Base-by-base conservation (phyloP, 1,140 invertebrate genomes). In the Scaptomyza hsui region DNA sequence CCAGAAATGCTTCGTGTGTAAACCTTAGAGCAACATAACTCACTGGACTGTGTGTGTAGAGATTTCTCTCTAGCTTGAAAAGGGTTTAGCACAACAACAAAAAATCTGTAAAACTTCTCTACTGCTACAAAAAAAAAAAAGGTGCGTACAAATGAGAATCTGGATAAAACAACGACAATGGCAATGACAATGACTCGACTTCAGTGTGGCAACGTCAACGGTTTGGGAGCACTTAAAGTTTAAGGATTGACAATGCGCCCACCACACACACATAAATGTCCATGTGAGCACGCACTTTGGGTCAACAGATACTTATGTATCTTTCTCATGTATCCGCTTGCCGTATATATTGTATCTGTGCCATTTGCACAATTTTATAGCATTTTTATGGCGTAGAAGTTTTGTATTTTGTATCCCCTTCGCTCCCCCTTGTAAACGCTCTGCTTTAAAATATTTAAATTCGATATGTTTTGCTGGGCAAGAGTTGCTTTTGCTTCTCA, bases 291-390 rank as follows among this genome's bases (percentile, higher is more conserved):
- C 76, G 76, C 76, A 79, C 71, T 78, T 29, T 75, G 56, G 71
- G 77, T 79, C 77, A 76, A 69, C 73, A 82, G 69, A 82, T 78
- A 78, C 60, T 67, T 74, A 56, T 21, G 57, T 47, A 69, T 63
- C 42, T 59, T 12, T 26, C 13, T 37, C 37, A 65, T 53, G 60
- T 76, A 75, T 83, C 59, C 53, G 26, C 32, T 37, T 10, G 29
- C n/a, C 21, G 32, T 59, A 47, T 64, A 65, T 51, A 71, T 67
- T 69, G 56, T 69, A 70, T 63, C 59, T 69, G 72, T 65, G 65
- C 77, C 76, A 73, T 83, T 83, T 85, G 72, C 69, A 79, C 77
- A 77, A 70, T 88, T 89, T 85, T 89, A 89, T 83, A 85, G 72
- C 77, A 77, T 72, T 89, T 89, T 89, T 89, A 89, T 78, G 77